These are phyloP conservation scores for Lasioglossum figueresi DNA, from an alignment of 2,888 invertebrate genomes.

Conservation along the genomic window DNA sequence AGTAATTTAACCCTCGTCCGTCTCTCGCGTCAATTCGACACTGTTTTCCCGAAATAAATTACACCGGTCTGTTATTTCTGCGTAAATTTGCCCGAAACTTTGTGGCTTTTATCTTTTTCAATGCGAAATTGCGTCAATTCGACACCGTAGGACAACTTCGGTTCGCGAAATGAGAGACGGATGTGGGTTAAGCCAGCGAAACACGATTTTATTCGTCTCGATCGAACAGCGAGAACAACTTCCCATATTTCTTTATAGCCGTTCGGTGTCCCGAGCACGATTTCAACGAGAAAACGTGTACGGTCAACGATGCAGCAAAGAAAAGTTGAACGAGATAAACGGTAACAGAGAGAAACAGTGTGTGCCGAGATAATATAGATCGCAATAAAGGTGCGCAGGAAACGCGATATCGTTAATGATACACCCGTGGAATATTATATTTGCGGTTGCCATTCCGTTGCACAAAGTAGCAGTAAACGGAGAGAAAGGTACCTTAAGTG, in stretches of 20 bases:
- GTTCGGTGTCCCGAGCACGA: neutral
- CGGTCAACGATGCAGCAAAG: constrained; percentile 11
- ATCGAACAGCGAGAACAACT: neutral
- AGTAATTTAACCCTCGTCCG: too few species aligned
- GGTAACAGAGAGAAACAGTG: constrained; percentile 17
- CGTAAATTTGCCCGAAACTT: too few species aligned
- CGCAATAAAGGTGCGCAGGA: constrained; percentile 29
- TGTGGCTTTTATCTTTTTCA: too few species aligned
- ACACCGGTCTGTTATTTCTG: too few species aligned
- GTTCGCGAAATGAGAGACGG: too few species aligned
- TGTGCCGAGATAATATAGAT: constrained; percentile 46
- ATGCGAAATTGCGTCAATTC: too few species aligned
- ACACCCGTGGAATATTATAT: constrained; percentile 27
- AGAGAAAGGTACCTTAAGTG: constrained; percentile 24
- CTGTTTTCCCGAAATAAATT: too few species aligned
- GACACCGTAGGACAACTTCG: too few species aligned
- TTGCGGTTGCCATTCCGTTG: constrained; percentile 19
- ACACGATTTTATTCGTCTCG: neutral
- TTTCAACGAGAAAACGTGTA: neutral
- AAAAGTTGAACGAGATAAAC: constrained; percentile 35
- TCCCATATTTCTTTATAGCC: neutral
- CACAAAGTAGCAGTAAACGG: neutral
- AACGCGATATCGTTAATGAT: constrained; percentile 51
- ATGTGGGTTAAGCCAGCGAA: too few species aligned
- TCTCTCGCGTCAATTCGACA: too few species aligned